Evolutionary conservation across 2,888 invertebrate species (phyloP), one percentile per base, ranked within the genome.

Genomic region (Pantelozetes paolii): DNA sequence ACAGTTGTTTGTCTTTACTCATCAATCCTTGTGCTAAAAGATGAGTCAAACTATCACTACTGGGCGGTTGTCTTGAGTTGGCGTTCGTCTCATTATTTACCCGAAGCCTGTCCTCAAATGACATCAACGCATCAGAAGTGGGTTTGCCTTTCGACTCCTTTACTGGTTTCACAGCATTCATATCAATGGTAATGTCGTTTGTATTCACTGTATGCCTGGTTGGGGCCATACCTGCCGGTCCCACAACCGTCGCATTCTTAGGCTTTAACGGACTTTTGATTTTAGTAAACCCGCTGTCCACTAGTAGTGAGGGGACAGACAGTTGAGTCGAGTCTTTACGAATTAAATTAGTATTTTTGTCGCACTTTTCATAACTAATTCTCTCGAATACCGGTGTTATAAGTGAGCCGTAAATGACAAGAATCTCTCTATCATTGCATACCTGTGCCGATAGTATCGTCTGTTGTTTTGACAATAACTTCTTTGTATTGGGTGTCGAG

Each of bases 1-100:
- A 83, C 79, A 94, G 87, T 59, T 83, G 85, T 76, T 85, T 86
- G 81, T 96, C 93, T 79, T 89, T 89, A 80, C 94, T 94, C 79
- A 91, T 91, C 42, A 96, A 83, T 0, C 92, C 94, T 79, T 85
- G 94, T 73, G 92, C 85, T 11, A 95, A 83, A 11, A 94, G 84
- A 77, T 91, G 90, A 1, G 90, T 89, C 79, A 92, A 85, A 82
- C 91, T 93, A 80, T 90, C 88, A 0, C 85, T 84, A 76, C 85
- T 85, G 2, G 87, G 85, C 30, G 23, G 40, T 71, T 54, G 45
- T 36, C n/a, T n/a, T n/a, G n/a, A n/a, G n/a, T n/a, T n/a, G n/a
- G n/a, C n/a, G n/a, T n/a, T n/a, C n/a, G n/a, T n/a, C n/a, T n/a
- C n/a, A n/a, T n/a, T n/a, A n/a, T n/a, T n/a, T n/a, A n/a, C n/a